phyloP scores from a whole-genome alignment of 2,888 invertebrate genomes.

The Lochmaea crataegi region DNA sequence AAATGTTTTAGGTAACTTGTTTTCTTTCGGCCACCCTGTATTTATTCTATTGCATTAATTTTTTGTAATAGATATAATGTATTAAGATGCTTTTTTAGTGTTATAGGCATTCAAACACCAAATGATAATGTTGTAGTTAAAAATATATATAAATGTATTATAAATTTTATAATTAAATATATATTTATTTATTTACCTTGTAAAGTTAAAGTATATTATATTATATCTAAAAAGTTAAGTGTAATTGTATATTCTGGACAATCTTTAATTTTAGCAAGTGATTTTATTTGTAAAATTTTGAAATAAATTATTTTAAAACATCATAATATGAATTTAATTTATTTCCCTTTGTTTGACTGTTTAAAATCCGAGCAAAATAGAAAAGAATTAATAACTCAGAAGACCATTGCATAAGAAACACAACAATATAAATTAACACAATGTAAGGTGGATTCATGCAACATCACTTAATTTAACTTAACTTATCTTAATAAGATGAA shows the following conservation, averaged over 20 bases:
- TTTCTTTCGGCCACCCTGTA: background rate
- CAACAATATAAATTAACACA: too few species aligned
- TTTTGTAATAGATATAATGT: background rate
- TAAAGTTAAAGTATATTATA: slow-evolving; percentile 9
- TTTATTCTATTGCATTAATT: background rate
- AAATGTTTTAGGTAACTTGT: too few species aligned
- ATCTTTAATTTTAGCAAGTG: slow-evolving; percentile 16
- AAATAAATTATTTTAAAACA: slow-evolving; percentile 23
- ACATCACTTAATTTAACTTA: too few species aligned
- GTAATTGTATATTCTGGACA: slow-evolving; percentile 19
- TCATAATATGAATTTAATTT: background rate
- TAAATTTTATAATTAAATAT: slow-evolving; percentile 16
- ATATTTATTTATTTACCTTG: slow-evolving; percentile 28
- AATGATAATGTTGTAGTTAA: slow-evolving; percentile 1
- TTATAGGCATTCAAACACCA: slow-evolving; percentile 26
- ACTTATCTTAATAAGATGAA: too few species aligned
- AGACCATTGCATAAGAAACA: too few species aligned
- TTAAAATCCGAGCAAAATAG: too few species aligned
- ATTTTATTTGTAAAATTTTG: slow-evolving; percentile 14
- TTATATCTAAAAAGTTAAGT: background rate
- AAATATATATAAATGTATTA: slow-evolving; percentile 16
- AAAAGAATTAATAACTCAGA: too few species aligned
- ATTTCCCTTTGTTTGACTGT: background rate
- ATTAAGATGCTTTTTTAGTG: slow-evolving; percentile 23
- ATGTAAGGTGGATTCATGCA: too few species aligned